Conservation (phyloP, 2,888 invertebrate species). For the Elegia similella region DNA sequence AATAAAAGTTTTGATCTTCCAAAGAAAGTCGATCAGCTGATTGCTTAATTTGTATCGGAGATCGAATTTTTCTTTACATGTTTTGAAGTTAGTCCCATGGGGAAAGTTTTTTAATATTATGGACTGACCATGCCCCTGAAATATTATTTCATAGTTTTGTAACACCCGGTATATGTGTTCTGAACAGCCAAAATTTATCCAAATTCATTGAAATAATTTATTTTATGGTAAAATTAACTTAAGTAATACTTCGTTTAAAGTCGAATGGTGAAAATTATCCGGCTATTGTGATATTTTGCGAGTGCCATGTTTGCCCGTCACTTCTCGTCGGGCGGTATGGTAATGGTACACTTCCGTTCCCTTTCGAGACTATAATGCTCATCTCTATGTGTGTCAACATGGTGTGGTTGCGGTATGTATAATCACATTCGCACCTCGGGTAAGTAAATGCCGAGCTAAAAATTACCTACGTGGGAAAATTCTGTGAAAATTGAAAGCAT, state of each 20-base stretch:
- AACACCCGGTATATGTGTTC: too few relatives aligned
- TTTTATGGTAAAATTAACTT: too few relatives aligned
- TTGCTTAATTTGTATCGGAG: too few relatives aligned
- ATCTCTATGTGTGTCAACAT: slow-evolving; percentile 5
- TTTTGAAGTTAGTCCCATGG: too few relatives aligned
- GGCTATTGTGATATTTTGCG: slow-evolving; percentile 1
- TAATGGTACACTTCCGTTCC: slow-evolving; percentile 15
- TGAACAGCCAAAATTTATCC: too few relatives aligned
- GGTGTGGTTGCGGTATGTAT: background rate
- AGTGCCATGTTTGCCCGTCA: background rate
- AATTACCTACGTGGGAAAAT: background rate
- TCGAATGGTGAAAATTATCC: background rate
- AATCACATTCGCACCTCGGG: slow-evolving; percentile 16
- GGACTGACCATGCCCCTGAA: too few relatives aligned
- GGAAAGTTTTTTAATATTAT: too few relatives aligned
- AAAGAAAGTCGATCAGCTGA: too few relatives aligned
- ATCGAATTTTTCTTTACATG: too few relatives aligned
- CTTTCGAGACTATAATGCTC: slow-evolving; percentile 8
- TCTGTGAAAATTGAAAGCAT: background rate
- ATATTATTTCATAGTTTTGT: too few relatives aligned
- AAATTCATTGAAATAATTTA: too few relatives aligned
- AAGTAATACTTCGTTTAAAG: background rate
- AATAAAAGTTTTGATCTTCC: too few relatives aligned
- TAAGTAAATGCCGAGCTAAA: background rate
- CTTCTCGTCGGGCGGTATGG: slow-evolving; percentile 1